A percentile compares a stretch with the other conserved stretches of the same genome.
phyloP scores from a whole-genome alignment of 2,113 vertebrate species.

The Rutilus rutilus region DNA sequence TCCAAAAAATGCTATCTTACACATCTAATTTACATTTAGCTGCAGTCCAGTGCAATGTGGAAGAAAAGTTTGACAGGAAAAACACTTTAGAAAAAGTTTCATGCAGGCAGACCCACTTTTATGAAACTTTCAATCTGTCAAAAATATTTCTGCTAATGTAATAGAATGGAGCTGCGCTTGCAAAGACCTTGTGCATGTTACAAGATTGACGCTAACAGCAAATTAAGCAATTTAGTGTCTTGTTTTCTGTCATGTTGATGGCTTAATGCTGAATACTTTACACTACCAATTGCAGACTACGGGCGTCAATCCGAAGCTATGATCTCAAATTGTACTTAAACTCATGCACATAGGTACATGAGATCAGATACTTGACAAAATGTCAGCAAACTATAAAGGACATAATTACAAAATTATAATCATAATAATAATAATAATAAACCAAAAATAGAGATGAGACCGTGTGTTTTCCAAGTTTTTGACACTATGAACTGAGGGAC shows the following conservation, averaged over 20 bases:
- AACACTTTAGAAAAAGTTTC: slow-evolving; percentile 3
- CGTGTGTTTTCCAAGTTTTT: too few relatives aligned
- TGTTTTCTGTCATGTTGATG: neutral
- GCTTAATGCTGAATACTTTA: neutral
- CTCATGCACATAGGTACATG: too few relatives aligned
- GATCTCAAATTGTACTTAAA: neutral
- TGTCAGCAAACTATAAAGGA: neutral
- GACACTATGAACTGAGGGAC: neutral
- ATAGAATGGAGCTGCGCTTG: neutral
- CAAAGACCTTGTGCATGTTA: neutral
- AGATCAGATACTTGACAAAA: neutral
- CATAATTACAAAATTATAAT: neutral
- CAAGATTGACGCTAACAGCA: neutral
- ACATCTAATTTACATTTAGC: slow-evolving; percentile 24
- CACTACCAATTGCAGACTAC: neutral
- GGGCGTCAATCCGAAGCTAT: neutral
- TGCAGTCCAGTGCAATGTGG: neutral
- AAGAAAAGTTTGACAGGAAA: slow-evolving; percentile 9
- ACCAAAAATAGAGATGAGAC: neutral
- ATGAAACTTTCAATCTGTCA: slow-evolving; percentile 11
- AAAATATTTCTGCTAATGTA: neutral
- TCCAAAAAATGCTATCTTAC: slow-evolving; percentile 11
- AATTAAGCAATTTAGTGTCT: neutral
- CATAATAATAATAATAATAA: neutral
- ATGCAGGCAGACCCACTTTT: neutral